Evolutionary conservation across 2,797 vertebrate species (phyloP).

Genomic region (Pampus argenteus): DNA sequence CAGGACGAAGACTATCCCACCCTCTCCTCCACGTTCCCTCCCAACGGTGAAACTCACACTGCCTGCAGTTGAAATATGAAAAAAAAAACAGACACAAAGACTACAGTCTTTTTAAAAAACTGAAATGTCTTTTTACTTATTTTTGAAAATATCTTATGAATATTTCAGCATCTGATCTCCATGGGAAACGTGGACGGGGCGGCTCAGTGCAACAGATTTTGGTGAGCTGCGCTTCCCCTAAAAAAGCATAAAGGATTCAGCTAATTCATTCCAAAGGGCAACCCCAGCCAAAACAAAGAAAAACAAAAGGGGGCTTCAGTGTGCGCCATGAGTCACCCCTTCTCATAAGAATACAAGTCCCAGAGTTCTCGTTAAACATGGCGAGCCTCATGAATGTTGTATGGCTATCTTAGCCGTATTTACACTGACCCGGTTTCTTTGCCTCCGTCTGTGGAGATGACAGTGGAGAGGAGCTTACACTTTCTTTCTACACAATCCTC

Average conservation of each 20-base stretch:
- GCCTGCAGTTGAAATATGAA: slow-evolving; percentile 66
- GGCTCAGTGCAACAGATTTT: slow-evolving; percentile 53
- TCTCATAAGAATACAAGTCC: slow-evolving; percentile 74
- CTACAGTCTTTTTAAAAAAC: slow-evolving; percentile 68
- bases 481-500: slow-evolving; percentile 56
- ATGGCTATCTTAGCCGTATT: slow-evolving; percentile 79
- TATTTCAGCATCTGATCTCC: slow-evolving; percentile 79
- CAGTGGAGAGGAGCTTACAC: slow-evolving; percentile 56
- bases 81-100: slow-evolving; percentile 72
- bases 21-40: slow-evolving; percentile 51
- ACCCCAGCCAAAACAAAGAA: slow-evolving; percentile 53
- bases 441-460: slow-evolving; percentile 59
- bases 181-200: slow-evolving; percentile 67
- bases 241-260: slow-evolving; percentile 61
- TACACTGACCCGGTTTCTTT: slow-evolving; percentile 79
- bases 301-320: slow-evolving; percentile 38
- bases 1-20: slow-evolving; percentile 62
- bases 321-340: slow-evolving; percentile 19
- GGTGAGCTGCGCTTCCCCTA: slow-evolving; percentile 44
- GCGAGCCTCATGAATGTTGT: slow-evolving; percentile 82
- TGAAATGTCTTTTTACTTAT: slow-evolving; percentile 35
- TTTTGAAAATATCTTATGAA: slow-evolving; percentile 74
- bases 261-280: slow-evolving; percentile 73
- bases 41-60: slow-evolving; percentile 68
- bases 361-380: slow-evolving; percentile 78